Base-by-base conservation (phyloP, 2,888 invertebrate species). In the Crossocerus cetratus region DNA sequence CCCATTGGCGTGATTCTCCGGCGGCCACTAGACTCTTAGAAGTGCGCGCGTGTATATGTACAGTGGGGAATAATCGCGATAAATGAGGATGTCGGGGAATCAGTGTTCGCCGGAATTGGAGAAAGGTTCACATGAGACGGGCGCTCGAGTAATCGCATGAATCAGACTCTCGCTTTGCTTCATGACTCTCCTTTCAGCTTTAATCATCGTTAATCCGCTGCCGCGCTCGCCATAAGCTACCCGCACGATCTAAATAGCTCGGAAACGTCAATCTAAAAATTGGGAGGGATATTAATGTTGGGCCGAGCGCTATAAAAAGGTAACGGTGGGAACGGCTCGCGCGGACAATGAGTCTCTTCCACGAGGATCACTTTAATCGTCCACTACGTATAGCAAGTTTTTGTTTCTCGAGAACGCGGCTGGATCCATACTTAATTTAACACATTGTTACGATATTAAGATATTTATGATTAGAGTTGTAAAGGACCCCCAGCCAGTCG, bases 251-350 rank as follows among this genome's bases (percentile, higher is more conserved):
- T 81, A 81, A 80, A 79, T 77, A 76, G 75, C 75, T 81, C 81
- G 80, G 81, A 81, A 81, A 82, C 53, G 82, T 80, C 82, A 80
- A 81, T 81, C 81, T 77, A 82, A 77, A 80, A 79, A 69, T 77
- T 74, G 79, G 82, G 73, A 81, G 80, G 74, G 81, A 72, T 65
- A 72, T 74, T 81, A 78, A 78, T 69, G 68, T 62, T 44, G 45
- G 57, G 59, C 56, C 42, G 53, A 45, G n/a, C 22, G 49, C 32
- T 32, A 49, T 13, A 49, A 63, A 66, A 66, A 65, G 44, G 32
- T 63, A 70, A 44, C 60, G 45, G 21, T 21, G 45, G 45, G 44
- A 64, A 43, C 32, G 43, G 42, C 8, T 23, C 13, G 54, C 49
- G 16, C 49, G 16, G 4, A 49, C n/a, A 49, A 49, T 14, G 13